Conservation (phyloP, 2,797 vertebrate species). For the Amniataba percoides region DNA sequence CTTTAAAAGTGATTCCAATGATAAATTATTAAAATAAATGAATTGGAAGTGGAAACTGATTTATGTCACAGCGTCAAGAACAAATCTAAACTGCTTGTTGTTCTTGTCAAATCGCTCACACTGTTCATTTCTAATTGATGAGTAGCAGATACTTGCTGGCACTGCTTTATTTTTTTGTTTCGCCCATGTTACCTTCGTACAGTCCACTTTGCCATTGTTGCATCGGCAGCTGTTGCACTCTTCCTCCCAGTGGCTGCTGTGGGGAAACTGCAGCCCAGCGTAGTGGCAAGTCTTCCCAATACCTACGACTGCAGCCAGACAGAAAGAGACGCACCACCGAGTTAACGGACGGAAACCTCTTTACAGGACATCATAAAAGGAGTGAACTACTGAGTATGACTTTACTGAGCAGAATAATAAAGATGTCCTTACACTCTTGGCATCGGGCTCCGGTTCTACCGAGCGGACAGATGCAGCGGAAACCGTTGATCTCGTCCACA, state of each 20-base stretch:
- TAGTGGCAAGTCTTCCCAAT: slow-evolving; percentile 92
- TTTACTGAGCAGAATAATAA: not conserved
- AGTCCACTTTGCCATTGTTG: slow-evolving; percentile 90
- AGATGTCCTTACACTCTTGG: slow-evolving; percentile 91
- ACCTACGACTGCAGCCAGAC: slow-evolving; percentile 86
- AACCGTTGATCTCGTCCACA: slow-evolving; percentile 96
- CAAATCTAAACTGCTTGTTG: slow-evolving; percentile 9
- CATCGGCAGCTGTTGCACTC: slow-evolving; percentile 97
- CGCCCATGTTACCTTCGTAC: slow-evolving; percentile 90
- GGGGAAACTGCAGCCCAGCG: slow-evolving; percentile 90
- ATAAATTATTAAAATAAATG: not conserved
- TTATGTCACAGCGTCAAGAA: not conserved
- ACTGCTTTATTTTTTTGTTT: no score
- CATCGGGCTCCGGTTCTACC: slow-evolving; percentile 91
- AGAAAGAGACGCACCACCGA: not conserved
- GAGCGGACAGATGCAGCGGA: slow-evolving; percentile 92
- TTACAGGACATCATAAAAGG: not conserved
- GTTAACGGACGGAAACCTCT: not conserved
- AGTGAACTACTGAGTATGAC: not conserved
- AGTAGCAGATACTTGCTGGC: not conserved
- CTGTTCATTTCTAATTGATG: slow-evolving; percentile 10
- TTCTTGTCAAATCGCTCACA: not conserved
- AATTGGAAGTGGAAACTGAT: not conserved
- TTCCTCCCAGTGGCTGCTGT: slow-evolving; percentile 94
- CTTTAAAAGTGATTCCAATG: not conserved